Evolutionary conservation across 2,888 invertebrate species (phyloP).

Genomic region (Tanytarsus gracilentus): DNA sequence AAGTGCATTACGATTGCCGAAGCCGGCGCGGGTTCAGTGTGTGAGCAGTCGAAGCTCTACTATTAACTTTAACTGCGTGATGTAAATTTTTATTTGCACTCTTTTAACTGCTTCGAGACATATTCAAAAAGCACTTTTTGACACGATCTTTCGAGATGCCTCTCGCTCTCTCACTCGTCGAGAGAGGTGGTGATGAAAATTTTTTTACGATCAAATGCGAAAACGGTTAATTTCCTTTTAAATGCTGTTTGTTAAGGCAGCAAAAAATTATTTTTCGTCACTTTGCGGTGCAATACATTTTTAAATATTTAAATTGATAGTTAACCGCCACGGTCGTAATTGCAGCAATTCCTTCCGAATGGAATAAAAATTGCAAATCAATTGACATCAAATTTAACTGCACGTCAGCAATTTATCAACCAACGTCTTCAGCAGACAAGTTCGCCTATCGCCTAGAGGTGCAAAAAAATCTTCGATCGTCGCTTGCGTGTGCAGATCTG

Average conservation of each 20-base stretch:
- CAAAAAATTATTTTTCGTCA: no score
- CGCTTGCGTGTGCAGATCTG: background rate
- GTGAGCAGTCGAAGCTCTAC: background rate
- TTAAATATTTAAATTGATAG: no score
- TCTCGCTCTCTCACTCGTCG: background rate
- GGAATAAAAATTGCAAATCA: conserved; percentile 13
- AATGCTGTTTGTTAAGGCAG: no score
- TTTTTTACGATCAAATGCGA: no score
- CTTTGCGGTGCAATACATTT: no score
- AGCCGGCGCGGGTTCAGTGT: background rate
- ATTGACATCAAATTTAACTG: conserved; percentile 12
- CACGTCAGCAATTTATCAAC: background rate
- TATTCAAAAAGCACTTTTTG: conserved; percentile 10
- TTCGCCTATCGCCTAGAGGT: no score
- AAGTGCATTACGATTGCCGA: conserved; percentile 27
- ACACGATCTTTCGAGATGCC: background rate
- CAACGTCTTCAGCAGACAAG: no score
- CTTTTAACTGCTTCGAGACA: background rate
- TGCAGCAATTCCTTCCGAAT: no score
- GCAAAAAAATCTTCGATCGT: no score
- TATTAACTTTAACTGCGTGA: conserved; percentile 5
- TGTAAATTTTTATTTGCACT: conserved; percentile 3
- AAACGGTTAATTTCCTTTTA: no score
- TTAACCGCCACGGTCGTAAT: no score
- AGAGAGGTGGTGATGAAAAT: no score